Evolutionary conservation across 64 coral and sea anemone species (phyloP).

Genomic region (Actinia equina): DNA sequence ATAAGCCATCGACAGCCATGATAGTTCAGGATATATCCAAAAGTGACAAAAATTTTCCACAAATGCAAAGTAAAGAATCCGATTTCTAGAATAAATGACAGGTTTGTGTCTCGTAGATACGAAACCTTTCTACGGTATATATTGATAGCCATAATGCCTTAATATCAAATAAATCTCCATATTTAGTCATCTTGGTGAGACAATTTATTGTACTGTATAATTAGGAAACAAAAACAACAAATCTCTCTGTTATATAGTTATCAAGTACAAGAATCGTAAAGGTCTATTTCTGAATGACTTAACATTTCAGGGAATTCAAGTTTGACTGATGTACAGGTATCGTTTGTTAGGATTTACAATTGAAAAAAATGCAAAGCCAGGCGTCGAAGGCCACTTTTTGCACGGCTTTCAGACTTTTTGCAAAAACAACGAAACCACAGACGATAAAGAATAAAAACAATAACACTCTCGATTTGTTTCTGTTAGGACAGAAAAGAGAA

Average conservation of each 20-base stretch:
- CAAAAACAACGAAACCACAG: background rate
- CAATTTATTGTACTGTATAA: background rate
- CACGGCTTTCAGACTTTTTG: background rate
- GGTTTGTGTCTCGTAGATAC: background rate
- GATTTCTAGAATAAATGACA: background rate
- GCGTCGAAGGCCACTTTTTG: conserved; percentile 3
- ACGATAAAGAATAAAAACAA: background rate
- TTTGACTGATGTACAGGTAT: background rate
- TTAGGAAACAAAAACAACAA: conserved; percentile 9
- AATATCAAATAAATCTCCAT: background rate
- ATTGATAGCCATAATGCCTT: background rate
- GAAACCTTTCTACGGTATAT: background rate
- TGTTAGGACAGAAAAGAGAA: background rate
- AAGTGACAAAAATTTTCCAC: background rate
- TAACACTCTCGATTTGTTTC: background rate
- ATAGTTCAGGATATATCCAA: background rate
- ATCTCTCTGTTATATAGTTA: background rate
- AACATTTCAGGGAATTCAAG: background rate
- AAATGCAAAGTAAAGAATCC: background rate
- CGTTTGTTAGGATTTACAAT: background rate
- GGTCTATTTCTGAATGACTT: background rate
- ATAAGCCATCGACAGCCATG: background rate
- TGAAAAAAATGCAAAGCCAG: background rate
- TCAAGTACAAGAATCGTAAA: background rate
- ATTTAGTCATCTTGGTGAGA: background rate